These are phyloP conservation scores for Microcebus murinus DNA, from an alignment of 2,113 vertebrate genomes.

Conservation along the genomic window DNA sequence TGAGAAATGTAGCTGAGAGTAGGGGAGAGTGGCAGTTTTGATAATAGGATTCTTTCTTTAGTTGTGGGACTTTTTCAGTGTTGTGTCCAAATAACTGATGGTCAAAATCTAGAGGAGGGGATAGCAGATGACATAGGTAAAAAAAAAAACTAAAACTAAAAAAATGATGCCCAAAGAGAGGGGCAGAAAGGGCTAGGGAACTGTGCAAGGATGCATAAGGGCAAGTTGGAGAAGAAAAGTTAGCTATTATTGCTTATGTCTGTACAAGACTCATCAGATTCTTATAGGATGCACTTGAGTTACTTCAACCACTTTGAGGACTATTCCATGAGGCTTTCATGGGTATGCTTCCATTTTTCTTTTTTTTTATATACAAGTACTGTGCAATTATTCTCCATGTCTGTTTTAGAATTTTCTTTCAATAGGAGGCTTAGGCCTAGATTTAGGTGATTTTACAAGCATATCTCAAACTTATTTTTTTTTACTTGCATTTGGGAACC, in stretches of 20 bases:
- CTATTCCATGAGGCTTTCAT: not conserved
- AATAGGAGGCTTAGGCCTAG: not conserved
- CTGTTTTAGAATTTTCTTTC: slow-evolving; percentile 11
- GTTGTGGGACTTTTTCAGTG: not conserved
- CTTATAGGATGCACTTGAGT: not conserved
- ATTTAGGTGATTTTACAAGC: slow-evolving; percentile 4
- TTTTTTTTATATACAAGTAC: not conserved
- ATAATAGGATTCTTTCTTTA: not conserved
- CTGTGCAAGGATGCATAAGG: not conserved
- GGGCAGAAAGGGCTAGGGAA: not conserved
- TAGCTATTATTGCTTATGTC: not conserved
- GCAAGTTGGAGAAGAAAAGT: slow-evolving; percentile 23
- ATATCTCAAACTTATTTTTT: slow-evolving; percentile 29
- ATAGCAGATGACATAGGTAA: not conserved
- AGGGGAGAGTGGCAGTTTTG: not conserved
- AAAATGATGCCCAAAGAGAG: not conserved
- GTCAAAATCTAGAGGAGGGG: not conserved
- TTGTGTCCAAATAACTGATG: not conserved
- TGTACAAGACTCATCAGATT: not conserved
- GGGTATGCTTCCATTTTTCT: not conserved
- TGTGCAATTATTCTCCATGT: not conserved
- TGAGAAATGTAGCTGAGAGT: not conserved
- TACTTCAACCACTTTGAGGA: not conserved
- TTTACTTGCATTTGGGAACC: slow-evolving; percentile 53
- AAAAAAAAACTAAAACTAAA: not conserved